These are phyloP conservation scores for Planiliza haematocheilus DNA, from an alignment of 2,113 vertebrate genomes.

Conservation along the genomic window DNA sequence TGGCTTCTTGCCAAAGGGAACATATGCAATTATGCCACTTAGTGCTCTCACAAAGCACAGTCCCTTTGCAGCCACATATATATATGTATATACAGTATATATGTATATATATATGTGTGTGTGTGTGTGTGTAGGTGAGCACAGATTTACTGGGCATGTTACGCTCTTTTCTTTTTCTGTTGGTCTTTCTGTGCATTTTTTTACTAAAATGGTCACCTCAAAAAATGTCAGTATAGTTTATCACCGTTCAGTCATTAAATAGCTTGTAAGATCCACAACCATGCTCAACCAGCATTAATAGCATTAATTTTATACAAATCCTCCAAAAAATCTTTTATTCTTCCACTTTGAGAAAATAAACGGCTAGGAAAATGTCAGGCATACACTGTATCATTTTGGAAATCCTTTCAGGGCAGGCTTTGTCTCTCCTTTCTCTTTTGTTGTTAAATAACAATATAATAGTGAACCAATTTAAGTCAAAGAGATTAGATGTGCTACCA, in stretches of 20 bases:
- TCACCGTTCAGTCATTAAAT: no score
- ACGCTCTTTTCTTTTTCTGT: no score
- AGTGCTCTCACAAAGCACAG: slow-evolving; percentile 1
- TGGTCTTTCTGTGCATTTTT: no score
- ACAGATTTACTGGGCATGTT: not conserved
- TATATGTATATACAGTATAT: no score
- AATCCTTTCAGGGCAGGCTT: not conserved
- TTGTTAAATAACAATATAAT: slow-evolving; percentile 11
- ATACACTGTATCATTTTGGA: not conserved
- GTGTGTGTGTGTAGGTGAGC: no score
- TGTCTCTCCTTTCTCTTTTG: not conserved
- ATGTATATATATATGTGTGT: no score
- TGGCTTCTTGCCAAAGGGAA: slow-evolving; percentile 33
- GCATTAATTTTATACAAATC: not conserved
- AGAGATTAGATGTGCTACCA: slow-evolving; percentile 8
- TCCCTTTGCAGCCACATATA: not conserved
- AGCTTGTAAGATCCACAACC: no score
- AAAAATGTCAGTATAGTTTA: no score
- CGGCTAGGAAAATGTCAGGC: not conserved
- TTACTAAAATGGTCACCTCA: not conserved
- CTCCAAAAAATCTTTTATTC: not conserved
- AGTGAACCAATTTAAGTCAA: slow-evolving; percentile 4
- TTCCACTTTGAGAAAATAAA: not conserved
- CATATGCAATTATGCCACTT: slow-evolving; percentile 31
- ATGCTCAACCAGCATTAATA: not conserved